Conservation (phyloP, 2,888 invertebrate species). For the Nudaria mundana region DNA sequence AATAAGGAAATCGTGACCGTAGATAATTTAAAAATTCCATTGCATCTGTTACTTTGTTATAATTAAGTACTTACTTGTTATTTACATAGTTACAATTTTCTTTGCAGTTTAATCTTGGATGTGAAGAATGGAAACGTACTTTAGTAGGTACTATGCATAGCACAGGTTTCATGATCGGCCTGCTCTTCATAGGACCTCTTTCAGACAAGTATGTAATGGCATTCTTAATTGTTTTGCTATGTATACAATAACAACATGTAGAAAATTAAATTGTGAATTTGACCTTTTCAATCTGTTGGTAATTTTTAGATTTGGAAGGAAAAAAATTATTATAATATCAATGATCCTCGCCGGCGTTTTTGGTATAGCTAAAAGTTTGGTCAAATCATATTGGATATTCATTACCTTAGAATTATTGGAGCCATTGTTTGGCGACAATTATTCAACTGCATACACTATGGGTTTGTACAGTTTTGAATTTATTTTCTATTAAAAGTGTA, state of each 20-base stretch:
- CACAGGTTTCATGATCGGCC: slow-evolving; percentile 74
- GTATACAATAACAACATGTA: too few relatives aligned
- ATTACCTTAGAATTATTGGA: slow-evolving; percentile 32
- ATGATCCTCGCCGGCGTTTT: slow-evolving; percentile 10
- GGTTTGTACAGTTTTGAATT: too few relatives aligned
- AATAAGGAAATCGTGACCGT: too few relatives aligned
- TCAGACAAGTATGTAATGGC: slow-evolving; percentile 29
- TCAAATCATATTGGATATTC: slow-evolving; percentile 23
- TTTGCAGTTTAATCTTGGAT: slow-evolving; percentile 31
- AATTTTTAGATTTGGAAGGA: slow-evolving; percentile 22
- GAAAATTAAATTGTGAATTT: too few relatives aligned
- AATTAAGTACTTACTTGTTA: too few relatives aligned
- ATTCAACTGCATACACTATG: slow-evolving; percentile 41
- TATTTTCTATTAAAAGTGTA: too few relatives aligned
- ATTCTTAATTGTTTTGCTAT: too few relatives aligned
- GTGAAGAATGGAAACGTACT: slow-evolving; percentile 58
- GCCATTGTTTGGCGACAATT: slow-evolving; percentile 39
- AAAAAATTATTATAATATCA: slow-evolving; percentile 13
- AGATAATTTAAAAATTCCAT: too few relatives aligned
- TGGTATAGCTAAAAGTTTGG: slow-evolving; percentile 18
- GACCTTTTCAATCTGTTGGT: too few relatives aligned
- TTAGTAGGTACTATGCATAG: slow-evolving; percentile 73
- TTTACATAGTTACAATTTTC: too few relatives aligned
- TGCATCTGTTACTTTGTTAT: too few relatives aligned
- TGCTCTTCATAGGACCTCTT: slow-evolving; percentile 50